Percentiles rank a stretch among this genome's conserved stretches.
These are phyloP conservation scores for Cavia aperea DNA, from an alignment of 2,113 vertebrate genomes.

Conservation along the genomic window DNA sequence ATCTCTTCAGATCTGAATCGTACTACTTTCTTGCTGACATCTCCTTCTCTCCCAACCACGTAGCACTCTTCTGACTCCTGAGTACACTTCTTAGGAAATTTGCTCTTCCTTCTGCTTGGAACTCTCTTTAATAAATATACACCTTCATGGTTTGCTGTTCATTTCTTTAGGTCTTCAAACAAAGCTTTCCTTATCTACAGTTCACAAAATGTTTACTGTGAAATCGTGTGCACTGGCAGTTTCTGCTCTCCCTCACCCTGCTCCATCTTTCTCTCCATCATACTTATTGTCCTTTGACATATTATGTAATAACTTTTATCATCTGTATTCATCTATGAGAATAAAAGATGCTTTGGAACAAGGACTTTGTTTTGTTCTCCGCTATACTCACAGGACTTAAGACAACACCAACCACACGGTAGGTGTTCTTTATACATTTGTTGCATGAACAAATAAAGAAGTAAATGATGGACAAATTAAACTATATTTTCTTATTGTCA, in stretches of 20 bases:
- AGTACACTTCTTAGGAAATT: not conserved
- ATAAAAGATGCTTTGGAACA: not conserved
- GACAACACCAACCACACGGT: not conserved
- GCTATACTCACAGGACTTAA: not conserved
- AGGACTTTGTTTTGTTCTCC: not conserved
- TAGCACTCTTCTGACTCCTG: not conserved
- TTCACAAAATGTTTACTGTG: not conserved
- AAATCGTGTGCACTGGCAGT: not conserved
- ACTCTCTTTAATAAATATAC: not conserved
- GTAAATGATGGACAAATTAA: conserved; percentile 13
- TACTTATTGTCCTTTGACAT: not conserved
- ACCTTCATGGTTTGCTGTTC: not conserved
- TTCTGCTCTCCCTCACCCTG: not conserved
- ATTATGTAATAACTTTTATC: not conserved
- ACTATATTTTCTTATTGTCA: conserved; percentile 3
- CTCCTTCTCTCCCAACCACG: not conserved
- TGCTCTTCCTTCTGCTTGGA: conserved; percentile 15
- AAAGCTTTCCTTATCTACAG: not conserved
- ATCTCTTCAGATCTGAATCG: not conserved
- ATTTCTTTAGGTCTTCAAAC: not conserved
- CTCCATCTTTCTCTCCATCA: not conserved
- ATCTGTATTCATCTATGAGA: not conserved
- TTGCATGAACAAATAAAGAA: not conserved
- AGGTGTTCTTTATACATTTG: not conserved
- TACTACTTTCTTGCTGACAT: not conserved